Percentiles rank a stretch among this genome's conserved stretches.
Evolutionary conservation across 2,113 vertebrate species (phyloP).

Genomic region (Guaruba guarouba): DNA sequence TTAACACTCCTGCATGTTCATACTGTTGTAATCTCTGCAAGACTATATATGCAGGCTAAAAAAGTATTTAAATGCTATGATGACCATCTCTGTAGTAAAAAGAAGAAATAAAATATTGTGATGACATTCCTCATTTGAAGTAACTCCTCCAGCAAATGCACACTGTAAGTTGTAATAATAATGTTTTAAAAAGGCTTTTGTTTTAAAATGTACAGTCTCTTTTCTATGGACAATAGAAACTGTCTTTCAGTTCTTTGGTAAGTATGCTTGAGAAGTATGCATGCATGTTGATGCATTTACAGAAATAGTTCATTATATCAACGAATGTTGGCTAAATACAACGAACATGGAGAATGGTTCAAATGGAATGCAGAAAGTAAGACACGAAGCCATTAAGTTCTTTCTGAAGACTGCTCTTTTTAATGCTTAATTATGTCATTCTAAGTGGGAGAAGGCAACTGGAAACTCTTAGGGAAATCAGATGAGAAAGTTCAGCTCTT

Average conservation of each 20-base stretch:
- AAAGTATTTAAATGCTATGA: not conserved
- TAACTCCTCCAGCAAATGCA: not conserved
- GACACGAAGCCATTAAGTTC: not conserved
- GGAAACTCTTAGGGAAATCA: not conserved
- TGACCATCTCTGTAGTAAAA: not conserved
- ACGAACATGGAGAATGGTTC: not conserved
- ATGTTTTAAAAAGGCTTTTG: not conserved
- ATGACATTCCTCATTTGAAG: not conserved
- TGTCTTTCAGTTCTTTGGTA: not conserved
- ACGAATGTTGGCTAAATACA: not conserved
- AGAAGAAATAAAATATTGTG: not conserved
- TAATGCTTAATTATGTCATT: not conserved
- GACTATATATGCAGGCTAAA: not conserved
- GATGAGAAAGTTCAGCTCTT: not conserved
- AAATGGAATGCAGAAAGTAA: not conserved
- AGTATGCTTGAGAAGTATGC: not conserved
- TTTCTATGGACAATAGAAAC: not conserved
- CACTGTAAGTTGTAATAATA: not conserved
- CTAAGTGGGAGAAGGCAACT: not conserved
- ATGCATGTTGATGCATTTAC: not conserved
- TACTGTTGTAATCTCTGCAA: not conserved
- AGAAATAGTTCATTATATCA: not conserved
- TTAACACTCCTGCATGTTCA: not conserved
- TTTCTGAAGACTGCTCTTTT: not conserved
- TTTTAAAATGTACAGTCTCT: not conserved